Conservation (phyloP, 92 coral and sea anemone genomes). For the Muricea muricata region DNA sequence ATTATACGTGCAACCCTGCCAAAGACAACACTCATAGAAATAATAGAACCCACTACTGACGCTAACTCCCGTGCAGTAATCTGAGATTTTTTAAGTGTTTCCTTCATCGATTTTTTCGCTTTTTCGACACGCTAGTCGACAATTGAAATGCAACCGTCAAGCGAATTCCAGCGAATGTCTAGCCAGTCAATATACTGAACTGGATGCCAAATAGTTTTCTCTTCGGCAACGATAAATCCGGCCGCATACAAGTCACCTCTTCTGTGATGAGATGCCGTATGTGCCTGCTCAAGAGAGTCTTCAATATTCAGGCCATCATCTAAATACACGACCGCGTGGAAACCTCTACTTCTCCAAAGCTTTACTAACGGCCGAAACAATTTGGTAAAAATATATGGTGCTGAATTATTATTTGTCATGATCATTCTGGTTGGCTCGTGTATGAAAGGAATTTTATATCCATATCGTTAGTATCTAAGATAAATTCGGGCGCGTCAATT, state of each 20-base stretch:
- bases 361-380: conserved; percentile 39
- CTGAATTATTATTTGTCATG: too few species aligned
- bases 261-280: too few species aligned
- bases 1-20: conserved; percentile 42
- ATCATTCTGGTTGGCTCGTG: too few species aligned
- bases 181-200: too few species aligned
- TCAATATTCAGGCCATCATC: too few species aligned
- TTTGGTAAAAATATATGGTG: too few species aligned
- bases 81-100: neutral
- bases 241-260: too few species aligned
- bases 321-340: conserved; percentile 52
- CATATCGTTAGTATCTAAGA: conserved; percentile 7
- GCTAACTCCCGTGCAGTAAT: conserved; percentile 52
- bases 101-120: neutral
- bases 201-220: too few species aligned
- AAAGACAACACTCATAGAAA: conserved; percentile 60
- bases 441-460: conserved; percentile 39
- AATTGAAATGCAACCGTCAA: neutral
- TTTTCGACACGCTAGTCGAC: neutral
- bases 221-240: too few species aligned
- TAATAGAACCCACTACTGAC: conserved; percentile 44
- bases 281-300: too few species aligned
- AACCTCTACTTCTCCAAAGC: conserved; percentile 46
- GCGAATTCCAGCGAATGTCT: conserved; percentile 36
- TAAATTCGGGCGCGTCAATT: conserved; percentile 40